Percentiles rank a stretch among this genome's conserved stretches.
Evolutionary conservation across 2,113 vertebrate genomes (phyloP).

Genomic region (human (Homo sapiens)): GRCh38 chr4:178452501-178453000

Average conservation of each 20-base stretch:
- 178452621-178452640: neutral
- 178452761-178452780: too few species aligned
- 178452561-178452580: neutral
- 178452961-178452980: neutral
- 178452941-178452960: neutral
- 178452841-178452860: neutral
- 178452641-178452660: neutral
- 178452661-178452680: neutral
- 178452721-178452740: neutral
- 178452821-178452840: neutral
- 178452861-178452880: neutral
- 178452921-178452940: neutral
- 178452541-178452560: neutral
- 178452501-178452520: neutral
- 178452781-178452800: neutral
- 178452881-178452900: too few species aligned
- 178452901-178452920: neutral
- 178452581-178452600: neutral
- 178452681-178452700: rapidly evolving
- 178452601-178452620: neutral
- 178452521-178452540: neutral
- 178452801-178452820: neutral
- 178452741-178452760: neutral
- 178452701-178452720: neutral
- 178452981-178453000: neutral